These are phyloP conservation scores for Phaethon lepturus DNA, from an alignment of 2,113 vertebrate species.

Conservation along the genomic window DNA sequence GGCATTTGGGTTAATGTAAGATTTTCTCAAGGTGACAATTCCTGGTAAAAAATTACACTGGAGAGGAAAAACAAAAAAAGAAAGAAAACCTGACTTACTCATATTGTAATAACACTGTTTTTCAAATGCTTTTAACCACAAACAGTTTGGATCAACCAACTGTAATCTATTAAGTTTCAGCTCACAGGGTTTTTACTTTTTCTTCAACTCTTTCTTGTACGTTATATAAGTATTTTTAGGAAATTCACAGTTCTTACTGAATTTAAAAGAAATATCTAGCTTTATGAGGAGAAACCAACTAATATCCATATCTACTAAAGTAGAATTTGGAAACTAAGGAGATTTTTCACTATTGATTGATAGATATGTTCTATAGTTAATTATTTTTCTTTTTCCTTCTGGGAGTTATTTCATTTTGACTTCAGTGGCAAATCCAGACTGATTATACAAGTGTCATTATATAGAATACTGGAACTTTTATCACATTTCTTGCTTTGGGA, in stretches of 20 bases:
- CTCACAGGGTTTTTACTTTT: constrained; percentile 64
- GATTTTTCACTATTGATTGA: background rate
- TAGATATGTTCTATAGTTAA: background rate
- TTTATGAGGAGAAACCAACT: constrained; percentile 16
- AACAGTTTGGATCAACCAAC: constrained; percentile 68
- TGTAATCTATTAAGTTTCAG: constrained; percentile 76
- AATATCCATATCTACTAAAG: background rate
- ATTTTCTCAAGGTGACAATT: constrained; percentile 55
- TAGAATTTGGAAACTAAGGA: background rate
- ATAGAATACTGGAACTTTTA: background rate
- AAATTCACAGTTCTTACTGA: constrained; percentile 37
- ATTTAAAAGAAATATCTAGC: constrained; percentile 1
- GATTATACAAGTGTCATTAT: background rate
- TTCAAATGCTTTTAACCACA: constrained; percentile 75
- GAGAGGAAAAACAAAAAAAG: background rate
- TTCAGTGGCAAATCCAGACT: background rate
- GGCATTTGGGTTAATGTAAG: constrained; percentile 45
- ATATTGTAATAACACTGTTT: constrained; percentile 63
- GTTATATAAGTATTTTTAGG: constrained; percentile 71
- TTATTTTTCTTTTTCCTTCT: constrained; percentile 9
- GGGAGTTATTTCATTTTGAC: background rate
- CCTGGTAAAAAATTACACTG: constrained; percentile 50
- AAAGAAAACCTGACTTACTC: constrained; percentile 55
- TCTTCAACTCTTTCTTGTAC: constrained; percentile 45
- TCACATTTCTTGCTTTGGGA: background rate